A percentile compares a stretch with the other conserved stretches of the same genome.
Conservation (phyloP, 37 sponge, comb jelly and placozoan genomes). For the Tethya wilhelma region DNA sequence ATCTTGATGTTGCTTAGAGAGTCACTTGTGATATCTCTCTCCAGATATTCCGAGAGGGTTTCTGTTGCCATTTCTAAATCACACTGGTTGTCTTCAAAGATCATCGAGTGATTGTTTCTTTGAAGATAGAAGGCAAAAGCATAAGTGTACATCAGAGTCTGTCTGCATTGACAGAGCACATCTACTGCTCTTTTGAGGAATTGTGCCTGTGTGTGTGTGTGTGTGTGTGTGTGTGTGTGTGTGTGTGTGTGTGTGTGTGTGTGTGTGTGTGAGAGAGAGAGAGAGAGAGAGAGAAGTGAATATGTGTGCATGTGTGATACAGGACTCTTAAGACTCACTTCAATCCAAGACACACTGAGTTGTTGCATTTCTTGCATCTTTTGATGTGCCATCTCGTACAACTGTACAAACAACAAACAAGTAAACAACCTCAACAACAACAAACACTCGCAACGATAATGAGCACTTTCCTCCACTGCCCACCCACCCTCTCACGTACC, state of each 20-base stretch:
- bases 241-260: too few relatives aligned
- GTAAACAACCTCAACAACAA: background rate
- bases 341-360: conserved; percentile 84
- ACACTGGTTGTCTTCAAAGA: conserved; percentile 94
- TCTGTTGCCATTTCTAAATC: conserved; percentile 96
- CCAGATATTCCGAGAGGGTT: conserved; percentile 84
- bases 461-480: background rate
- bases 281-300: too few relatives aligned
- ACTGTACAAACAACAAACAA: conserved; percentile 21
- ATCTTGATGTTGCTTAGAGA: conserved; percentile 67
- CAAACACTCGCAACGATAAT: background rate
- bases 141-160: conserved; percentile 89
- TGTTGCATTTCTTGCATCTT: conserved; percentile 90
- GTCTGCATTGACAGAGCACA: conserved; percentile 82
- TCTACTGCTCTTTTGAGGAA: conserved; percentile 92
- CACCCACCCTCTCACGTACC: conserved; percentile 7
- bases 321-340: conserved; percentile 58
- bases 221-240: too few relatives aligned
- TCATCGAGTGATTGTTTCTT: conserved; percentile 88
- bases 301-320: too few relatives aligned
- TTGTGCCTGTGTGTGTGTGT: conserved; percentile 82
- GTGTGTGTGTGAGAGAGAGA: too few relatives aligned
- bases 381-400: conserved; percentile 73
- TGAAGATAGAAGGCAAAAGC: conserved; percentile 90
- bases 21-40: conserved; percentile 72